A percentile compares a stretch with the other conserved stretches of the same genome.
Evolutionary conservation across 2,797 vertebrate genomes (phyloP).

Genomic region (Sebastes minor): DNA sequence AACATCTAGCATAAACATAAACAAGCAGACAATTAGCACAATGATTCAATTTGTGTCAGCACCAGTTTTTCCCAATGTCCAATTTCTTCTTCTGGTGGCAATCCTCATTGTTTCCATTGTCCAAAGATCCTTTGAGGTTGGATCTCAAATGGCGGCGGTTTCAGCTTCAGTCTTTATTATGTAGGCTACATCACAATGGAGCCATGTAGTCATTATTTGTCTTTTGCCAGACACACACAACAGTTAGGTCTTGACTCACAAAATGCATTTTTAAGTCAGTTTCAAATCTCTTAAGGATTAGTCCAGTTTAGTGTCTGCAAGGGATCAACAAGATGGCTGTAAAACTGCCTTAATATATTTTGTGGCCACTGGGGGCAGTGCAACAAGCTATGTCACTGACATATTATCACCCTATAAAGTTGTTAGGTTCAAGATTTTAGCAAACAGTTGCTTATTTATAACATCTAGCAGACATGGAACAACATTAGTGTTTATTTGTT

Average conservation of each 20-base stretch:
- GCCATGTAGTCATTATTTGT: not conserved
- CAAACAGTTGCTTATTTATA: not conserved
- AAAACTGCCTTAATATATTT: too few species aligned
- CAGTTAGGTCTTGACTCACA: not conserved
- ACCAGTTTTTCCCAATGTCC: not conserved
- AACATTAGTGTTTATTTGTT: not conserved
- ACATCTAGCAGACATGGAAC: not conserved
- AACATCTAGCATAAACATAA: not conserved
- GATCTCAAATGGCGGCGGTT: slow-evolving; percentile 4
- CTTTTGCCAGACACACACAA: not conserved
- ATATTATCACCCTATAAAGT: not conserved
- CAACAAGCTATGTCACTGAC: not conserved
- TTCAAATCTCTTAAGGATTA: not conserved
- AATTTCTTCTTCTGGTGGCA: not conserved
- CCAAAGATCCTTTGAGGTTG: not conserved
- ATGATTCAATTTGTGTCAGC: not conserved
- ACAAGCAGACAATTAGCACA: not conserved
- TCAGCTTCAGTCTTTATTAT: not conserved
- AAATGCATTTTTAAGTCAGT: not conserved
- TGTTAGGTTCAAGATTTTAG: not conserved
- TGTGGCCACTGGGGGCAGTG: not conserved
- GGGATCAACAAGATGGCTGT: not conserved
- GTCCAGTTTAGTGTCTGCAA: not conserved
- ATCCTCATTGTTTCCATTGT: not conserved
- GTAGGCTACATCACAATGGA: not conserved